Evolutionary conservation across 2,797 vertebrate species (phyloP).

Genomic region (Karalla daura): DNA sequence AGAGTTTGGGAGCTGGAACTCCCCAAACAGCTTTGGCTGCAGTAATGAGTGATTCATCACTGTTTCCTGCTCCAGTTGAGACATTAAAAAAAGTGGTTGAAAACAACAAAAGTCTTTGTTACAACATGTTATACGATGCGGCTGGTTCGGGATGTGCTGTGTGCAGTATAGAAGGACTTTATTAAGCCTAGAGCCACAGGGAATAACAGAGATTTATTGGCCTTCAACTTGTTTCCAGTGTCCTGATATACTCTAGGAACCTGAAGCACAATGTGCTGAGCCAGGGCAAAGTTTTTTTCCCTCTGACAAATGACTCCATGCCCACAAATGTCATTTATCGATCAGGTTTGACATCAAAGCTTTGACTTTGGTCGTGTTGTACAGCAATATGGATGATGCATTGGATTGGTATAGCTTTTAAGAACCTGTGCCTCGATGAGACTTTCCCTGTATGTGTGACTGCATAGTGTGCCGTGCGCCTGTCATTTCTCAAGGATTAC

Average conservation of each 20-base stretch:
- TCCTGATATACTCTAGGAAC: conserved; percentile 4
- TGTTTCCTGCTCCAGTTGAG: background rate
- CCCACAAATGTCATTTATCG: conserved; percentile 49
- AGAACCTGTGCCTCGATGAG: background rate
- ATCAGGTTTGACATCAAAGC: conserved; percentile 32
- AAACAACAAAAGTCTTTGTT: conserved; percentile 12
- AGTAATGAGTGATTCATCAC: conserved; percentile 19
- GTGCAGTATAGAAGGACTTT: too few species aligned
- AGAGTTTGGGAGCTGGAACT: background rate
- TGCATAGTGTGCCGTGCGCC: background rate
- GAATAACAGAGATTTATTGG: conserved; percentile 45
- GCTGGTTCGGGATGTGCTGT: background rate
- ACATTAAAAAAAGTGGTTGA: conserved; percentile 6
- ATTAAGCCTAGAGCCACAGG: conserved; percentile 6
- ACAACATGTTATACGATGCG: background rate
- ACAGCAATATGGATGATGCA: background rate
- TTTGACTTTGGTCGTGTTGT: background rate
- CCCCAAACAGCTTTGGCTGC: conserved; percentile 1
- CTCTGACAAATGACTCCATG: conserved; percentile 42
- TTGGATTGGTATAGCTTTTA: background rate
- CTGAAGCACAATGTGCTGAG: conserved; percentile 44
- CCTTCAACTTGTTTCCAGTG: conserved; percentile 18
- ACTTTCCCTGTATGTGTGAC: background rate
- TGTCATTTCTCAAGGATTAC: too few species aligned
- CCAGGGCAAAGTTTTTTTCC: conserved; percentile 22